These are phyloP conservation scores for Ctenochaetus hawaiiensis DNA, from an alignment of 2,797 vertebrate species.

Conservation along the genomic window DNA sequence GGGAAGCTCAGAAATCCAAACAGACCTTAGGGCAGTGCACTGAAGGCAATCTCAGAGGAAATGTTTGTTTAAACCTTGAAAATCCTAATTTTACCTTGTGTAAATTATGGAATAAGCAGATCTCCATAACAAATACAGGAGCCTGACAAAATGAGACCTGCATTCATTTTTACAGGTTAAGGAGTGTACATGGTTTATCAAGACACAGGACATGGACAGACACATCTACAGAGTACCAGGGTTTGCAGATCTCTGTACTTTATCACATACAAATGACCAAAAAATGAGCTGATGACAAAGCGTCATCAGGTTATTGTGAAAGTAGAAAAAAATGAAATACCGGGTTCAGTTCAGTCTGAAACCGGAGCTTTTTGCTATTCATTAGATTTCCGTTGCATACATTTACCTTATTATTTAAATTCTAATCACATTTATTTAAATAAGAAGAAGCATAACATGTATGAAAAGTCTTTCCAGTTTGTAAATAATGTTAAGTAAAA, in stretches of 20 bases:
- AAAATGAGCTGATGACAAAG: too few species aligned
- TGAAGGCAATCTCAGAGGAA: conserved; percentile 39
- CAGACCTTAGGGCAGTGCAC: conserved; percentile 44
- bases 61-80: conserved; percentile 53
- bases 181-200: neutral
- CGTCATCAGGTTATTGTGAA: too few species aligned
- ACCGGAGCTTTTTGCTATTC: too few species aligned
- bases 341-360: too few species aligned
- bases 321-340: too few species aligned
- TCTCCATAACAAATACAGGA: conserved; percentile 5
- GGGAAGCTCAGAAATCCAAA: conserved; percentile 50
- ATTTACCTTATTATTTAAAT: too few species aligned
- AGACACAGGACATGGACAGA: neutral
- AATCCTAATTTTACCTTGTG: conserved; percentile 44
- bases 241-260: neutral
- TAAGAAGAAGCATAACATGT: too few species aligned
- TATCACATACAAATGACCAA: too few species aligned
- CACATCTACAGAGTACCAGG: neutral
- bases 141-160: conserved; percentile 3
- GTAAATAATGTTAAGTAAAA: too few species aligned
- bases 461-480: too few species aligned
- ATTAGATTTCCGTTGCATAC: too few species aligned
- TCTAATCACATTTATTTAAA: too few species aligned
- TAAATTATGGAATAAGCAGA: conserved; percentile 29
- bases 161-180: neutral